A percentile compares a stretch with the other conserved stretches of the same genome.
Conservation (phyloP, 2,113 vertebrate species). For the Marmota flaviventris region DNA sequence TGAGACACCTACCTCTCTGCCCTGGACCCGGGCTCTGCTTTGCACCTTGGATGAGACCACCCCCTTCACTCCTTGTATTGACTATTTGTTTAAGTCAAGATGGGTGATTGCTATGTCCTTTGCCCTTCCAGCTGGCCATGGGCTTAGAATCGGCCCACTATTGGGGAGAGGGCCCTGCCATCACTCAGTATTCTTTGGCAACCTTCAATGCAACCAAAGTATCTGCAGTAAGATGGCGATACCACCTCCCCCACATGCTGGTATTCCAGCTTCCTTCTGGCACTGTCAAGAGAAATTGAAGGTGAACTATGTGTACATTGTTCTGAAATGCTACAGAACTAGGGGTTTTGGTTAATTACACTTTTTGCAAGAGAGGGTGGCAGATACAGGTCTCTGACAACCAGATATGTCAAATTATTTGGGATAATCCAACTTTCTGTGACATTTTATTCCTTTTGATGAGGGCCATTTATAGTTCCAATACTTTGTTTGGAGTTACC, state of each 20-base stretch:
- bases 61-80: background rate
- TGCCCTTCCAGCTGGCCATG: background rate
- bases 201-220: background rate
- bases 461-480: constrained; percentile 31
- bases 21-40: background rate
- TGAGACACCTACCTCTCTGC: background rate
- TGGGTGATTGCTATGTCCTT: background rate
- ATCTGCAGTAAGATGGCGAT: background rate
- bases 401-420: background rate
- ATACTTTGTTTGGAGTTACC: background rate
- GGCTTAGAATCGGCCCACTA: background rate
- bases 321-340: constrained; percentile 1
- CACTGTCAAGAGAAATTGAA: background rate
- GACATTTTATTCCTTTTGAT: background rate
- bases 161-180: background rate
- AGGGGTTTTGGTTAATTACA: background rate
- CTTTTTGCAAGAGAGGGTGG: background rate
- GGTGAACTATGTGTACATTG: background rate
- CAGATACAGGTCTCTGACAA: background rate
- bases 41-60: background rate
- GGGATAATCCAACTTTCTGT: background rate
- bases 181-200: background rate
- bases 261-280: background rate
- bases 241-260: background rate
- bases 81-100: background rate